phyloP scores from a whole-genome alignment of 2,888 invertebrate genomes.

The Argynnis bischoffii region DNA sequence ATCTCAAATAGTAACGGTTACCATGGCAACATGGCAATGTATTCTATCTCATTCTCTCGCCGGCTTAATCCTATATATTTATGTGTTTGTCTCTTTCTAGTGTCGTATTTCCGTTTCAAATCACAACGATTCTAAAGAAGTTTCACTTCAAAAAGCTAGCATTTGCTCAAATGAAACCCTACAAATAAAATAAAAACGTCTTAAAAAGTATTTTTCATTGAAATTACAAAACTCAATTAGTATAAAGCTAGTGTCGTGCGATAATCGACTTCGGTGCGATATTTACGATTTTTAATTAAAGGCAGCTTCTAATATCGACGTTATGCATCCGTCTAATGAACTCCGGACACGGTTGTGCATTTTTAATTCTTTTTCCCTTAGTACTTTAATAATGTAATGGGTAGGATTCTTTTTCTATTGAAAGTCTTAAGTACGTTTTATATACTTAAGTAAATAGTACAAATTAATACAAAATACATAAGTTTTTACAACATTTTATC shows the following conservation, averaged over 20 bases:
- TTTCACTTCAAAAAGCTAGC: too few relatives aligned
- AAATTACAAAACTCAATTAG: slow-evolving; percentile 16
- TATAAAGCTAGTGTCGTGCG: slow-evolving; percentile 24
- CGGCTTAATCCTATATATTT: too few relatives aligned
- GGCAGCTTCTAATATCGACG: slow-evolving; percentile 20
- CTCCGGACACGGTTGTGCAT: slow-evolving; percentile 19
- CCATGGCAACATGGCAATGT: too few relatives aligned
- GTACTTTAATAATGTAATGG: slow-evolving; percentile 1
- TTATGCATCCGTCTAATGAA: slow-evolving; percentile 21
- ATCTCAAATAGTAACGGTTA: too few relatives aligned
- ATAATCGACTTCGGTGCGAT: slow-evolving; percentile 27
- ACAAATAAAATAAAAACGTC: slow-evolving; percentile 1
- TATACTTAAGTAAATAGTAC: too few relatives aligned
- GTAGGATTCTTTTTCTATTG: background rate
- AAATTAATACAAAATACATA: too few relatives aligned
- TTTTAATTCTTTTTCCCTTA: slow-evolving; percentile 18
- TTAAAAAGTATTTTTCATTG: slow-evolving; percentile 5
- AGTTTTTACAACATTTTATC: too few relatives aligned
- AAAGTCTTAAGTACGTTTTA: background rate
- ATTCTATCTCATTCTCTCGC: too few relatives aligned
- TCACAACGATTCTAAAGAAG: too few relatives aligned
- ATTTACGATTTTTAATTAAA: slow-evolving; percentile 34
- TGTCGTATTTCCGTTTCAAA: too few relatives aligned
- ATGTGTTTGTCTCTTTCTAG: too few relatives aligned
- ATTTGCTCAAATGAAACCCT: too few relatives aligned